Evolutionary conservation across 2,113 vertebrate species (phyloP), one percentile per base, ranked within the genome.

Genomic region (Procavia capensis): DNA sequence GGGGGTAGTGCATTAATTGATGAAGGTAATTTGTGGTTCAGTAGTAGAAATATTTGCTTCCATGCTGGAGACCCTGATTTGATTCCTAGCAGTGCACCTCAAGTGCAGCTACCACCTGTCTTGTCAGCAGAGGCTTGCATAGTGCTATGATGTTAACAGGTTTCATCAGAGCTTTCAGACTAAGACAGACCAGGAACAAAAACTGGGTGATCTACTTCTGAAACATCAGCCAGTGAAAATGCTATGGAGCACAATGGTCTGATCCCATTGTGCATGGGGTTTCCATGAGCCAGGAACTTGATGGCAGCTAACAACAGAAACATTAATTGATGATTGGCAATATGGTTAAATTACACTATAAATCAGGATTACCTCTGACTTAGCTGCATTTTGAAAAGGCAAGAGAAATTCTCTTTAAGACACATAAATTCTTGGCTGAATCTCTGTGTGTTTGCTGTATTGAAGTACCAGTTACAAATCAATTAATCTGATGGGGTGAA

Each of bases 351-450:
- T 75, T 43, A 43, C 5, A 45, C 81, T 3, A 24, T 70, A 89
- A 78, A 57, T 74, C 41, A 9, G 24, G 5, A 84, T 66, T 92
- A 13, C 41, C 41, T 66, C 16, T 50, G 81, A 66, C 29, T 89
- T 74, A 85, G 34, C 25, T 85, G 3, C 31, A 54, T 89, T 94
- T 81, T 31, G 74, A 72, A 68, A 57, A 59, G 29, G 95, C 20
- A 36, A 36, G 31, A 95, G 14, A 92, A 47, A 61, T 25, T 92
- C 17, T 95, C 47, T 90, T 39, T 95, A 85, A 92, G 36, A 79
- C 88, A 0, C 57, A 41, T 85, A 90, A 75, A 76, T 90, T 94
- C 31, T 94, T 95, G 24, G n/a, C 64, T 63, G 36, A 95, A 81
- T 88, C 25, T 95, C 39, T 8, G 41, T 95, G 41, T 41, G 17